A percentile compares a stretch with the other conserved stretches of the same genome.
These are phyloP conservation scores for Protobothrops flavoviridis DNA, from an alignment of 2,113 vertebrate genomes.

Conservation along the genomic window DNA sequence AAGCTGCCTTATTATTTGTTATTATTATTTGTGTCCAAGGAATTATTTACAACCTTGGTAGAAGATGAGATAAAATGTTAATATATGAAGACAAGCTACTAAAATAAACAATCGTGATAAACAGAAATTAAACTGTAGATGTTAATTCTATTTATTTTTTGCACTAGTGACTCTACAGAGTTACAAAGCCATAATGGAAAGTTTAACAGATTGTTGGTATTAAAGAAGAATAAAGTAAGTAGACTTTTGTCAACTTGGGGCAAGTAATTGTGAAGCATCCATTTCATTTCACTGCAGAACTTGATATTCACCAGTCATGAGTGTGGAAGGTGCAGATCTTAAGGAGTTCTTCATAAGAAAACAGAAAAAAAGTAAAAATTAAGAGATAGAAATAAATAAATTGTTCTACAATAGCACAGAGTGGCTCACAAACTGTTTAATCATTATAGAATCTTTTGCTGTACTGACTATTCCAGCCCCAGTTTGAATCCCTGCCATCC, in stretches of 20 bases:
- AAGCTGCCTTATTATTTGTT: neutral
- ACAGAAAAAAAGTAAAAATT: neutral
- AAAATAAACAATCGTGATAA: neutral
- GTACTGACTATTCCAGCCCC: neutral
- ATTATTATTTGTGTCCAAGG: neutral
- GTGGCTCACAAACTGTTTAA: neutral
- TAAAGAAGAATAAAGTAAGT: neutral
- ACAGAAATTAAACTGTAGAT: conserved; percentile 16
- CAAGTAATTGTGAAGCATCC: neutral
- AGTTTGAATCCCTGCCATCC: neutral
- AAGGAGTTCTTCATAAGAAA: conserved; percentile 71
- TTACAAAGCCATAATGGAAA: neutral
- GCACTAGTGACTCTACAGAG: neutral
- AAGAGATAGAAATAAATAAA: neutral
- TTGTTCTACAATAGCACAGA: neutral
- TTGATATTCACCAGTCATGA: conserved; percentile 4
- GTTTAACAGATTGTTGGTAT: neutral
- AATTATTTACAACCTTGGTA: neutral
- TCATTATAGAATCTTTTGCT: neutral
- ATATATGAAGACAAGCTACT: neutral
- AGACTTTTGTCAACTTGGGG: neutral
- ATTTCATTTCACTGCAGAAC: neutral
- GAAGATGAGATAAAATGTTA: neutral
- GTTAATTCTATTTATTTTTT: conserved; percentile 51
- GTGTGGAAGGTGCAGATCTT: conserved; percentile 74